A percentile compares a stretch with the other conserved stretches of the same genome.
phyloP scores from a whole-genome alignment of 1,140 invertebrate species.

The Megathymus violae region DNA sequence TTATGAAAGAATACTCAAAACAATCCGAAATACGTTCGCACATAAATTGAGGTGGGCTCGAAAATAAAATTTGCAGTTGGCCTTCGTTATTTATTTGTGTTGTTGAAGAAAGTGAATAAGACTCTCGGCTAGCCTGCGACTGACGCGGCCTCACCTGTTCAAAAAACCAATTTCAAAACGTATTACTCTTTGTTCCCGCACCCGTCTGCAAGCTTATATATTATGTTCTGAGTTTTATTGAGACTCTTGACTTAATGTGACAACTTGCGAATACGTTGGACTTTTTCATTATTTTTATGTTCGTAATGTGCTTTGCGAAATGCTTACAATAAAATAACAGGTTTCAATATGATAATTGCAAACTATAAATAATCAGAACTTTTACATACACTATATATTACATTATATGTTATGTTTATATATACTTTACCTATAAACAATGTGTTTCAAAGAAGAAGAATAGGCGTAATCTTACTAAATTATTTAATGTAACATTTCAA shows the following conservation, averaged over 20 bases:
- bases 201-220: conserved; percentile 51
- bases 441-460: no score
- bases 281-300: conserved; percentile 22
- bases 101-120: conserved; percentile 63
- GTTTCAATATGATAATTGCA: not conserved
- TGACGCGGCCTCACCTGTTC: conserved; percentile 67
- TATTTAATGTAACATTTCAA: no score
- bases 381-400: no score
- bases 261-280: conserved; percentile 49
- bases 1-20: conserved; percentile 73
- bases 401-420: no score
- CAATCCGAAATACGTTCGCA: conserved; percentile 61
- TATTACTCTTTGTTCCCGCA: conserved; percentile 72
- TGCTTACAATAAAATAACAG: not conserved
- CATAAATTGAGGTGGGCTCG: conserved; percentile 69
- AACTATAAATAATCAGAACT: no score
- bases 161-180: conserved; percentile 66
- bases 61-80: conserved; percentile 61
- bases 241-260: conserved; percentile 55
- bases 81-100: conserved; percentile 66
- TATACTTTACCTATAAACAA: no score
- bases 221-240: conserved; percentile 52
- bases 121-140: conserved; percentile 41
- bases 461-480: no score
- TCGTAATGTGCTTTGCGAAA: not conserved